Base-by-base conservation (phyloP, 2,797 vertebrate species). In the Semaprochilodus insignis region DNA sequence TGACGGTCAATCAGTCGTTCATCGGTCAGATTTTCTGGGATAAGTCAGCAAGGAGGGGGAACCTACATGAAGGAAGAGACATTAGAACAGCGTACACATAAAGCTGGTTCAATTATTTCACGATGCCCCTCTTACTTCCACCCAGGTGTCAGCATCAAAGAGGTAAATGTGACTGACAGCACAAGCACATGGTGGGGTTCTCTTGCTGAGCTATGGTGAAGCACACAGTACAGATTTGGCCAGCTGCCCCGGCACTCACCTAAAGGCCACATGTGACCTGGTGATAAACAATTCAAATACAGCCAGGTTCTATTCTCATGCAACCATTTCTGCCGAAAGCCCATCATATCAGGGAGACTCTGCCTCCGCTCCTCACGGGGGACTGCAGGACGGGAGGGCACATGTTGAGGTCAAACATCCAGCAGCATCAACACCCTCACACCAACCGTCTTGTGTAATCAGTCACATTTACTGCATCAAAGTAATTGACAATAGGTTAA, bases 261-360 rank as follows among this genome's bases (percentile, higher is more conserved):
- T 93, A 91, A 88, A 80, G 91, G 87, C 23, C 90, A 66, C 82
- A 89, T 89, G 91, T 91, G 93, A 89, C 93, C 84, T 34, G 94
- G 93, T 17, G 92, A 93, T 90, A 93, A 91, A 90, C 93, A 94
- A 92, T 92, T 93, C 91, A 95, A 92, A 93, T 94, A 95, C 87
- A 94, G 90, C 93, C 93, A 93, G 82, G 93, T 94, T 91, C 92
- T 89, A 85, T 95, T 94, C 85, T 93, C 93, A 88, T 90, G 91
- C 92, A 95, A 90, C 94, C 94, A 95, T 89, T 91, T 92, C 91
- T 94, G 92, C 88, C 88, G 92, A 88, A 91, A 94, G 88, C 92
- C 92, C 92, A 91, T 90, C 90, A 92, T 94, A 92, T 91, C 81
- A 78, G 91, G 91, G 72, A 88, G 85, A 82, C 81, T 85, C 67